Conservation (phyloP, 2,797 vertebrate genomes). For the Catamblyrhynchus diadema region DNA sequence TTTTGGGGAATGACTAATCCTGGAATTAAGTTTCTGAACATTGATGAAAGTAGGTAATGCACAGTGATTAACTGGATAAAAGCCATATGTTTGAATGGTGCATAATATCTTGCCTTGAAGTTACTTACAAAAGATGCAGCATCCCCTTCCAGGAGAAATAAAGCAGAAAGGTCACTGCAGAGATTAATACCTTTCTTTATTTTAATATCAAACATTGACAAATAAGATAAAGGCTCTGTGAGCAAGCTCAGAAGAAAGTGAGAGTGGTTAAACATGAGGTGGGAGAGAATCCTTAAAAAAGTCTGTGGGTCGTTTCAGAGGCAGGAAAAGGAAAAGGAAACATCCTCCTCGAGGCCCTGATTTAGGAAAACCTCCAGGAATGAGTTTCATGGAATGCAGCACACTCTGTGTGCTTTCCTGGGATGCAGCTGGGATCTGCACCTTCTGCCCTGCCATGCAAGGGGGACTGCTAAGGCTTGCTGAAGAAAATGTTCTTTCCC, state of each 20-base stretch:
- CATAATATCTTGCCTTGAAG: slow-evolving; percentile 68
- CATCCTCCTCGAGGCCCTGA: background rate
- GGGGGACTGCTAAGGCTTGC: background rate
- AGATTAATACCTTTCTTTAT: slow-evolving; percentile 72
- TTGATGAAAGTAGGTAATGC: slow-evolving; percentile 80
- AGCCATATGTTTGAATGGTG: slow-evolving; percentile 67
- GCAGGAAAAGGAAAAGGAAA: background rate
- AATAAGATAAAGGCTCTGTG: slow-evolving; percentile 66
- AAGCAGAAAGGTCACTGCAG: slow-evolving; percentile 68
- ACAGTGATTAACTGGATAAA: slow-evolving; percentile 81
- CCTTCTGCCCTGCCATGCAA: accelerated
- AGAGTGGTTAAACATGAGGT: slow-evolving; percentile 1
- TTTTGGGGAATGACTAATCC: slow-evolving; percentile 76
- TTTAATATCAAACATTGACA: slow-evolving; percentile 76
- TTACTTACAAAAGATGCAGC: slow-evolving; percentile 70
- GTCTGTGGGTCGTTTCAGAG: background rate
- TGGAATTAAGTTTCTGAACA: slow-evolving; percentile 78
- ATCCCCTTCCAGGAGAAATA: slow-evolving; percentile 62
- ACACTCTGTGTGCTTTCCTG: background rate
- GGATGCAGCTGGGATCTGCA: background rate
- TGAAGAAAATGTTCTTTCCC: background rate
- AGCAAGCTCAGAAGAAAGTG: slow-evolving; percentile 30
- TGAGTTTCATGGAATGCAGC: background rate
- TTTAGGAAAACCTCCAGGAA: background rate
- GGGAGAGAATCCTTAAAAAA: background rate